A percentile compares a stretch with the other conserved stretches of the same genome.
Evolutionary conservation across 2,888 invertebrate species (phyloP).

Genomic region (Corythucha ciliata): DNA sequence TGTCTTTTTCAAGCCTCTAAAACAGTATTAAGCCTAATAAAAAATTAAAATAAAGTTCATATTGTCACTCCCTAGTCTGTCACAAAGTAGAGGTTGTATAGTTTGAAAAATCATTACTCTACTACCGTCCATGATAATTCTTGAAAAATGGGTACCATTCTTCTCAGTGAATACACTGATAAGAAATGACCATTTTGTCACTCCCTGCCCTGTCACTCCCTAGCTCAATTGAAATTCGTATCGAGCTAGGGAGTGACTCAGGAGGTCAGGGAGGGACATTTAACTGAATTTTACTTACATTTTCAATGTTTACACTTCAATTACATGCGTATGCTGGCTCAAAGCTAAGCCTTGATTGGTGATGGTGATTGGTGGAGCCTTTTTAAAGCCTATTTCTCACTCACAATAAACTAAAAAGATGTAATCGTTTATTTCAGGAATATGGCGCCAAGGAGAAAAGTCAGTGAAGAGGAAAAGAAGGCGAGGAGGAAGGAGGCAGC

Average conservation of each 20-base stretch:
- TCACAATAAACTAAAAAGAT: not conserved
- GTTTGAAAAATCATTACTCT: too few relatives aligned
- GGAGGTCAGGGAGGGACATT: not conserved
- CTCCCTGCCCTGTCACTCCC: not conserved
- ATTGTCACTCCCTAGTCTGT: constrained; percentile 3
- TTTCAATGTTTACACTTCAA: not conserved
- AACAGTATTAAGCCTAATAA: too few relatives aligned
- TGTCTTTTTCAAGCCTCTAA: too few relatives aligned
- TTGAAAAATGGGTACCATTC: too few relatives aligned
- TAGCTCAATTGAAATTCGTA: not conserved
- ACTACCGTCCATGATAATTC: too few relatives aligned
- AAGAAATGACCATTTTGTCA: not conserved
- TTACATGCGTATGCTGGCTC: too few relatives aligned
- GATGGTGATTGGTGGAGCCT: too few relatives aligned
- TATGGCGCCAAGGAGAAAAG: constrained; percentile 1
- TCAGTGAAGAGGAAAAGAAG: not conserved
- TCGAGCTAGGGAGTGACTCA: not conserved
- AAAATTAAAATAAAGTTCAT: not conserved
- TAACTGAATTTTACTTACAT: not conserved
- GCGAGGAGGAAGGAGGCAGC: constrained; percentile 5
- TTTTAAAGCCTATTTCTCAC: not conserved
- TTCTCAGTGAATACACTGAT: too few relatives aligned
- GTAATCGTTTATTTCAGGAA: constrained; percentile 5
- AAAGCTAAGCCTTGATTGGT: too few relatives aligned
- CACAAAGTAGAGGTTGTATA: too few relatives aligned